These are phyloP conservation scores for Tetranychus truncatus DNA, from an alignment of 2,888 invertebrate genomes.

Conservation along the genomic window DNA sequence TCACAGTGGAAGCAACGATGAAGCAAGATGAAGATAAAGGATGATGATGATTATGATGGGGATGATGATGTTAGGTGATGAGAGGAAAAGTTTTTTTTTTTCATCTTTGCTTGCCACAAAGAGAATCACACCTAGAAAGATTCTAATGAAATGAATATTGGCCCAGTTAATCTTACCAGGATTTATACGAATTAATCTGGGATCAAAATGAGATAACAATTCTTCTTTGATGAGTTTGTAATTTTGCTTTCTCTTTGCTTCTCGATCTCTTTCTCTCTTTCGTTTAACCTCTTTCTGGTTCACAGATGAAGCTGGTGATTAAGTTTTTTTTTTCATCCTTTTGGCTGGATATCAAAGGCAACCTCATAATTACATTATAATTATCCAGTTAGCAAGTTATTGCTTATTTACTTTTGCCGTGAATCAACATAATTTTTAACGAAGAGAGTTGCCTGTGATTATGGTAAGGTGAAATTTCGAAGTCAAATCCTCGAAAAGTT, in stretches of 20 bases:
- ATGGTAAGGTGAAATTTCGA: too few relatives aligned
- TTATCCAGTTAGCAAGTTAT: too few relatives aligned
- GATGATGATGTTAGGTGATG: background rate
- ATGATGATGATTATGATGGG: background rate
- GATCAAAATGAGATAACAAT: background rate
- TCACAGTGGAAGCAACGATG: background rate
- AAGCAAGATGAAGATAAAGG: background rate
- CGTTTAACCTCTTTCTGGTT: background rate
- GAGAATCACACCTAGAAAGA: background rate
- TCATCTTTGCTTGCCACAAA: too few relatives aligned
- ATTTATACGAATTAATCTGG: background rate
- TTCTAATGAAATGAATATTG: background rate
- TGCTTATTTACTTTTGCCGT: too few relatives aligned
- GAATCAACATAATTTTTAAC: too few relatives aligned
- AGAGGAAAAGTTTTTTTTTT: background rate
- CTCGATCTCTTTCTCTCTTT: slow-evolving; percentile 9
- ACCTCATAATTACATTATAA: too few relatives aligned
- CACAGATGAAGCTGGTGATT: background rate
- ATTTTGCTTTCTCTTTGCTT: slow-evolving; percentile 11
- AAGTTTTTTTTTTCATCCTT: slow-evolving; percentile 4
- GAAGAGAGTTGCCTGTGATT: too few relatives aligned
- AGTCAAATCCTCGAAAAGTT: too few relatives aligned
- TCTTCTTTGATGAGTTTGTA: background rate
- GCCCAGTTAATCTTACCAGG: background rate
- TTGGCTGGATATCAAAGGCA: background rate